Evolutionary conservation across 2,797 vertebrate species (phyloP), one percentile per base, ranked within the genome.

Genomic region (Sebastes iracundus): DNA sequence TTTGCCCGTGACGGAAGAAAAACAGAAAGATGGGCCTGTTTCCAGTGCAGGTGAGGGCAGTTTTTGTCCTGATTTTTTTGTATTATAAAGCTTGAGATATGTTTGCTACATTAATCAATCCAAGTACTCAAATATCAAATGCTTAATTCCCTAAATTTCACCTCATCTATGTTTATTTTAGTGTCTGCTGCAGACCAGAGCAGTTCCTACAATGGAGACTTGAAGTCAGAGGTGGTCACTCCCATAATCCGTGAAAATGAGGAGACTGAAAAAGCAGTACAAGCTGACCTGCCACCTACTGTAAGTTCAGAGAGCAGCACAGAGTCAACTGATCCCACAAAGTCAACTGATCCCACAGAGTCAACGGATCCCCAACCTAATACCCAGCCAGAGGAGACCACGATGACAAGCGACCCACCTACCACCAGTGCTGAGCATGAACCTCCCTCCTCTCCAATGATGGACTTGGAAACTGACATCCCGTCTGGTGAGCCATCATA

Each of bases 391-490:
- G 82, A 85, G 69, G 66, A 14, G 7, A 73, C 46, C 55, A 18
- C 22, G 5, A 27, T 30, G 1, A 62, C 38, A 7, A 77, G 58
- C 5, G 79, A 71, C 27, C 65, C 95, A 2, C 79, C 92, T 1
- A 90, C 94, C 75, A 78, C 90, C 27, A 69, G 5, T 63, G 14
- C 22, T 2, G 72, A 82, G 23, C 55, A 77, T 13, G 86, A 80
- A 2, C 60, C 86, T 0, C 88, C 92, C 10, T 77, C 87, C 22
- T 92, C 93, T 18, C 94, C 96, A 22, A 87, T 97, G 58, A 97
- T 97, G 87, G 98, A 99, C 90, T 80, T 99, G 84, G 98, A 99
- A 92, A 94, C 93, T 11, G 98, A 99, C 93, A 96, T 97, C 85
- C 97, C 98, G 13, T 90, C 95, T 84, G 96, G 98, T 99, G 69